These are phyloP conservation scores for Drosophila emarginata DNA, from an alignment of 2,888 invertebrate genomes.

Conservation along the genomic window DNA sequence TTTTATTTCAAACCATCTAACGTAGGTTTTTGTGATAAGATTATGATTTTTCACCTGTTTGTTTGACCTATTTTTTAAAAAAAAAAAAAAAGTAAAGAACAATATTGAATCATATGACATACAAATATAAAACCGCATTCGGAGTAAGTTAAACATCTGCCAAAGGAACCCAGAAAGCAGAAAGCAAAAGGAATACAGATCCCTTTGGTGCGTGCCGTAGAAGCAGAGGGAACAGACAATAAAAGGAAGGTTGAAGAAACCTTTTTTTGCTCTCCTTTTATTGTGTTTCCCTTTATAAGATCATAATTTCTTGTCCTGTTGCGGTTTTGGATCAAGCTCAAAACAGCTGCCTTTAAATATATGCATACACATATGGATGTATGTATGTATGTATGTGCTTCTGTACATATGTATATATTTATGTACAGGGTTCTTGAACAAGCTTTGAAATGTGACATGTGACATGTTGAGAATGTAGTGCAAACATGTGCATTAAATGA, in stretches of 20 bases:
- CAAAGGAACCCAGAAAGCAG: neutral
- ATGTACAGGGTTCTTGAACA: neutral
- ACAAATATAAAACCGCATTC: neutral
- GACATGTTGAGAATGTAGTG: conserved; percentile 27
- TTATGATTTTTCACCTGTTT: neutral
- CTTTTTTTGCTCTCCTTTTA: conserved; percentile 26
- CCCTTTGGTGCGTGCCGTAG: conserved; percentile 4
- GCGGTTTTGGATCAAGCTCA: conserved; percentile 37
- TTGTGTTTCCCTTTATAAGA: conserved; percentile 17
- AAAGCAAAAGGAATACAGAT: neutral
- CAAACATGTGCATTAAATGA: conserved; percentile 61
- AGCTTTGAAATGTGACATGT: conserved; percentile 34
- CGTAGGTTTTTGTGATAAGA: neutral
- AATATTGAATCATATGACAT: neutral
- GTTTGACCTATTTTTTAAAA: neutral
- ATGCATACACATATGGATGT: too few species aligned
- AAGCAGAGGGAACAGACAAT: neutral
- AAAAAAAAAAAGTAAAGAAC: neutral
- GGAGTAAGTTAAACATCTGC: neutral
- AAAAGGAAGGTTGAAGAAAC: neutral
- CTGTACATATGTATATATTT: neutral
- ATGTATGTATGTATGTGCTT: neutral
- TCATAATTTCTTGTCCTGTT: conserved; percentile 41
- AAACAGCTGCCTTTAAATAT: conserved; percentile 46
- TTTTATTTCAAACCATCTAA: neutral